Conservation (phyloP, 2,113 vertebrate genomes). For the Patagioenas fasciata region DNA sequence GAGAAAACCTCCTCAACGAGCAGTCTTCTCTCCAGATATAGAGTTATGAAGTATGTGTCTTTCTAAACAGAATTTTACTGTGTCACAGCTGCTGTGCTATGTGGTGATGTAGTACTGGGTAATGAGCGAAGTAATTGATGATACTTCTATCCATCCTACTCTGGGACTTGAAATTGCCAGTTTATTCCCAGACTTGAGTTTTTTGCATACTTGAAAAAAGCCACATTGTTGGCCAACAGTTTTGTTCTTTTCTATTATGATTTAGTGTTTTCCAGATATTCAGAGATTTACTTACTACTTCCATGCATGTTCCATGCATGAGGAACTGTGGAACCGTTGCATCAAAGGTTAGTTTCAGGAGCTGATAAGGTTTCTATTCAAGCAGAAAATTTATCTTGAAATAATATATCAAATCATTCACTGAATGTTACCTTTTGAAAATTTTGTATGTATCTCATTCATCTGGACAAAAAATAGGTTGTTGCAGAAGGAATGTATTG, state of each 20-base stretch:
- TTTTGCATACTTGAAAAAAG: conserved; percentile 11
- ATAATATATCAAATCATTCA: background rate
- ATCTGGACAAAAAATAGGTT: background rate
- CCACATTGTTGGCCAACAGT: background rate
- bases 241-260: background rate
- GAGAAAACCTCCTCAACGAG: background rate
- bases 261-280: conserved; percentile 1
- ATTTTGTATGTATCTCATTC: background rate
- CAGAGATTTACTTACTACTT: background rate
- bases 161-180: background rate
- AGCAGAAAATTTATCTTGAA: background rate
- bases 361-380: background rate
- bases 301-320: background rate
- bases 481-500: background rate
- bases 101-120: background rate
- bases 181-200: background rate
- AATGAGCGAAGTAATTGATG: background rate
- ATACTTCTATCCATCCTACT: background rate
- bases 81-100: background rate
- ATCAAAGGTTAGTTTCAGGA: background rate
- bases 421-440: background rate
- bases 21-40: background rate
- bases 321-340: background rate
- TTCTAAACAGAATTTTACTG: background rate
- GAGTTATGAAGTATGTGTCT: background rate